Conservation (phyloP, 1,140 invertebrate species). For the Zaprionus tsacasi region DNA sequence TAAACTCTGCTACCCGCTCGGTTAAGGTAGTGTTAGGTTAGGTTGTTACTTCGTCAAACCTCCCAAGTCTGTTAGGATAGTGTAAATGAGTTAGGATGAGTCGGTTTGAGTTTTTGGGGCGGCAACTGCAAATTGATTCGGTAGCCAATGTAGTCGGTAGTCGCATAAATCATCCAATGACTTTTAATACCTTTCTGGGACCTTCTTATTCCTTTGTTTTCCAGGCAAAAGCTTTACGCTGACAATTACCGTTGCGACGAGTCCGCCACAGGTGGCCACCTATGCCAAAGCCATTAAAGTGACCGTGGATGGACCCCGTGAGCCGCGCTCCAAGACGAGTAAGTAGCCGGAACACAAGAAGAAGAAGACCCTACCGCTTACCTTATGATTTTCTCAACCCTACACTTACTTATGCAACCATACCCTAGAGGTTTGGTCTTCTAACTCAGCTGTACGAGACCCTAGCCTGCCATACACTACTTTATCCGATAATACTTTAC, state of each 20-base stretch:
- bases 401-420: background rate
- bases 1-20: too few relatives aligned
- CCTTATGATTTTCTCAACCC: background rate
- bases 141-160: conserved; percentile 59
- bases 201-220: conserved; percentile 56
- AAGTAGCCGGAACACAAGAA: conserved; percentile 86
- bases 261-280: conserved; percentile 96
- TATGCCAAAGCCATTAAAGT: conserved; percentile 99
- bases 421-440: background rate
- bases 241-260: conserved; percentile 96
- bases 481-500: background rate
- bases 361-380: background rate
- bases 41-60: background rate
- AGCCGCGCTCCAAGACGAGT: conserved; percentile 98
- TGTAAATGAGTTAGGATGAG: background rate
- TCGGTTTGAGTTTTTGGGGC: conserved; percentile 25
- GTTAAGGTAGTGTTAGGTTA: background rate
- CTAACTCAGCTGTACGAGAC: too few relatives aligned
- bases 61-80: background rate
- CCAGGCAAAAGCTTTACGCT: conserved; percentile 98
- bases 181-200: conserved; percentile 50
- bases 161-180: conserved; percentile 66
- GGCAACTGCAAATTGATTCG: conserved; percentile 65
- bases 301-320: conserved; percentile 98
- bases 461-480: background rate